Base-by-base conservation (phyloP, 2,888 invertebrate species). In the Amiota minor region DNA sequence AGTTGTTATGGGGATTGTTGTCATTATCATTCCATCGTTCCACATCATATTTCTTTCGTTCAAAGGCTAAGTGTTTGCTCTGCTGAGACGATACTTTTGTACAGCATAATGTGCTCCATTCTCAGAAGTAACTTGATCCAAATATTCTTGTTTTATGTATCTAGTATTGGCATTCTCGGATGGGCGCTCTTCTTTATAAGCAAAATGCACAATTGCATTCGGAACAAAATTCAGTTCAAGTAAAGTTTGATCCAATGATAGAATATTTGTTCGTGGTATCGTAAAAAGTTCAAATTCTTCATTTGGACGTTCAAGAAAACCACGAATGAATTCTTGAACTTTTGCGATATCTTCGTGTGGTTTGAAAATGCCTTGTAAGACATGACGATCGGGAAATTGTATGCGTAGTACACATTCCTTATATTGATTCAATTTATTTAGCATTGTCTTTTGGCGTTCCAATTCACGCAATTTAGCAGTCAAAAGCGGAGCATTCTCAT, bases 351-450 rank as follows among this genome's bases (percentile, higher is more conserved):
- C 94, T 88, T 97, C 95, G 12, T 92, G 91, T 1, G 97, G 95
- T 77, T 91, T 91, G 86, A 98, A 98, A 56, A 95, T 92, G 12
- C 95, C 97, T 90, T 98, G 98, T 35, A 98, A 91, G 56, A 97
- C 95, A 62, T 94, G 91, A 71, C 94, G 92, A 89, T 97, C 95
- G 2, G 97, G 97, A 89, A 98, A 98, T 86, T 95, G 94, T 76
- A 98, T 91, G 72, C 98, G 91, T 64, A 98, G 93, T 11, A 97
- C 93, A 67, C 94, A 93, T 85, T 93, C 92, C 81, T 93, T 93
- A 89, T 96, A 97, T 78, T 92, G 92, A 71, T 92, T 92, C 47
- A 95, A 89, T 83, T 92, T 92, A 70, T 90, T 90, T 70, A 93
- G 87, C 76, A 92, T 86, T 75, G 90, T 90, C 81, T 92, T 92